Percentiles rank a stretch among this genome's conserved stretches.
phyloP scores from a whole-genome alignment of 2,113 vertebrate genomes.

The Thunnus thynnus region DNA sequence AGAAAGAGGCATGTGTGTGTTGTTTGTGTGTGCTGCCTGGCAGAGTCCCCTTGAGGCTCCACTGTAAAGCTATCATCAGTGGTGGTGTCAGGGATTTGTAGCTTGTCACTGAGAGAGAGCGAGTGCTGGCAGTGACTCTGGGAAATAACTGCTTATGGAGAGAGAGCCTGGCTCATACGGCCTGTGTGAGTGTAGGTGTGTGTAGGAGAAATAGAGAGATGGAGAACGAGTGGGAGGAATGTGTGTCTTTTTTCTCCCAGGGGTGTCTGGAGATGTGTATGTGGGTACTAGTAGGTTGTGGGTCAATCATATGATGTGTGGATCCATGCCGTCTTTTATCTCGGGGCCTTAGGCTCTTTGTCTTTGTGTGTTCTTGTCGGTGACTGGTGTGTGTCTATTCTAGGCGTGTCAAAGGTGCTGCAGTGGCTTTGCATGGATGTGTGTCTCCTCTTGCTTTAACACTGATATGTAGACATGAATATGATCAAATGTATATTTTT shows the following conservation, averaged over 20 bases:
- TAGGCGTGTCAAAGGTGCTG: conserved; percentile 62
- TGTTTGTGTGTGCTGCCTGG: conserved; percentile 80
- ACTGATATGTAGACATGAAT: conserved; percentile 45
- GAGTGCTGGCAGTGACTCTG: conserved; percentile 78
- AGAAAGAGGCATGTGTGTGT: conserved; percentile 55
- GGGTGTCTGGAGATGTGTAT: conserved; percentile 50
- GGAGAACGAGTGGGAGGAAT: conserved; percentile 58
- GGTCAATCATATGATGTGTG: conserved; percentile 55
- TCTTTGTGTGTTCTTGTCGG: conserved; percentile 61
- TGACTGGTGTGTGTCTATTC: conserved; percentile 59
- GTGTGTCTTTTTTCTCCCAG: conserved; percentile 69
- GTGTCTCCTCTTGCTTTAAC: conserved; percentile 41
- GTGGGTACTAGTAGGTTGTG: conserved; percentile 45
- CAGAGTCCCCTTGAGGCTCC: conserved; percentile 81
- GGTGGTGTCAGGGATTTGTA: conserved; percentile 87
- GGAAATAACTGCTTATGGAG: conserved; percentile 82
- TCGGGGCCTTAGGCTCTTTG: conserved; percentile 67
- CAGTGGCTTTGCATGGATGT: conserved; percentile 35
- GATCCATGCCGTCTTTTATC: conserved; percentile 69
- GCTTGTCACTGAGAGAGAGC: conserved; percentile 82
- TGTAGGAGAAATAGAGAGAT: conserved; percentile 51
- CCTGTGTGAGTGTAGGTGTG: conserved; percentile 65
- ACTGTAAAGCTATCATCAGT: conserved; percentile 86
- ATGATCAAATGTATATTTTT: conserved; percentile 65
- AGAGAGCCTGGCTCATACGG: conserved; percentile 61